Evolutionary conservation across 2,797 vertebrate species (phyloP), one percentile per base, ranked within the genome.

Genomic region (Myotis planiceps): DNA sequence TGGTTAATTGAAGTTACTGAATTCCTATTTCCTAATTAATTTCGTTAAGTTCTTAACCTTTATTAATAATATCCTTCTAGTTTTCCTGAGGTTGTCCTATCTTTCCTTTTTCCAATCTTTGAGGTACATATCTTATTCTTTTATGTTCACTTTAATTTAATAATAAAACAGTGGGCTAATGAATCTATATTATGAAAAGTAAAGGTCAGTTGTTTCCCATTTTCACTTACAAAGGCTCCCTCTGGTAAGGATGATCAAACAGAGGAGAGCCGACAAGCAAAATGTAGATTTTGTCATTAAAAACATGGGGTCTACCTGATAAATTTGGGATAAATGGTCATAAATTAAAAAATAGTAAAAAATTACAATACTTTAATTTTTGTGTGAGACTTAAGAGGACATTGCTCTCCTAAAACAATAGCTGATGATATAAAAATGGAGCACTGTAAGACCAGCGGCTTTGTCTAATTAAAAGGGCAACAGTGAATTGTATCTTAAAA

Each of bases 11-110:
- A 85, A 85, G 90, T 88, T 80, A 87, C 15, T 74, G 39, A 80
- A 63, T 84, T 95, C 6, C 29, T 88, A 60, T 78, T 89, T 95
- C 91, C 72, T 53, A 83, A 82, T 92, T 80, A 95, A 65, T 76
- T 60, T 71, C 78, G 10, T 60, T 92, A 10, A 84, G 4, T 47
- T 66, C 84, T 94, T 86, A 60, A 75, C 71, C 32, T 89, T 81
- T 66, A 82, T 92, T 96, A 69, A 81, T 51, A 78, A 34, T 19
- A 60, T 39, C 19, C 55, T 49, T 60, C 27, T 63, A 60, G 25
- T 83, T 92, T 93, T 94, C 32, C 74, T 74, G 74, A 68, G 32
- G 80, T 92, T 81, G n/a, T 42, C 42, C 29, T 32, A 21, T 81
- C 55, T 19, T 88, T 92, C 51, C 21, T 82, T 84, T 92, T 81